A percentile compares a stretch with the other conserved stretches of the same genome.
Evolutionary conservation across 2,888 invertebrate genomes (phyloP).

Genomic region (Drosophila picticornis): DNA sequence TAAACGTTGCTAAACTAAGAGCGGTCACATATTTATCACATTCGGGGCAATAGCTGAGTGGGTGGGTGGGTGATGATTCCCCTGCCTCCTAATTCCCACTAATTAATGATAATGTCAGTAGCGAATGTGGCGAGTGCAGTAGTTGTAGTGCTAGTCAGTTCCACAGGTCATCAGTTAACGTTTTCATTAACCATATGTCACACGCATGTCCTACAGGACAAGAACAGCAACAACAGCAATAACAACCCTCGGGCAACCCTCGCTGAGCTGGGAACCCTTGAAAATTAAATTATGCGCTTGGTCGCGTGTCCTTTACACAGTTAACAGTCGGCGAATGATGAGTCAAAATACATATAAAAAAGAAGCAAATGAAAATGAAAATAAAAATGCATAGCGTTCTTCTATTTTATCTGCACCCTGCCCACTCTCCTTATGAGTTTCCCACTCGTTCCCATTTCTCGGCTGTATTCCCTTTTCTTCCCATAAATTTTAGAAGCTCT

Average conservation of each 20-base stretch:
- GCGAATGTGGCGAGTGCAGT: slow-evolving; percentile 18
- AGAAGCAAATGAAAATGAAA: slow-evolving; percentile 18
- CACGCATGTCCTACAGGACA: slow-evolving; percentile 67
- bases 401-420: neutral
- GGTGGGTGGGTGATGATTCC: neutral
- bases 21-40: slow-evolving; percentile 44
- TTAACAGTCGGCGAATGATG: slow-evolving; percentile 59
- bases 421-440: slow-evolving; percentile 12
- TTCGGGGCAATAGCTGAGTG: neutral
- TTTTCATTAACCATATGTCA: slow-evolving; percentile 82
- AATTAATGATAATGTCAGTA: slow-evolving; percentile 62
- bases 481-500: slow-evolving; percentile 51
- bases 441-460: slow-evolving; percentile 37
- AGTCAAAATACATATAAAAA: slow-evolving; percentile 74
- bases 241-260: slow-evolving; percentile 36
- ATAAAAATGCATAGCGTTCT: slow-evolving; percentile 30
- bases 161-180: slow-evolving; percentile 74
- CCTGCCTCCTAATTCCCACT: slow-evolving; percentile 45
- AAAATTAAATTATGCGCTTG: slow-evolving; percentile 79
- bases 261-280: slow-evolving; percentile 44
- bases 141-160: slow-evolving; percentile 7
- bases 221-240: neutral
- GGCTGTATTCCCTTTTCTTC: slow-evolving; percentile 20
- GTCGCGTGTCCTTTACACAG: slow-evolving; percentile 67
- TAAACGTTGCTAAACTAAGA: slow-evolving; percentile 60